Percentiles rank a stretch among this genome's conserved stretches.
These are phyloP conservation scores for Copidosoma aretas DNA, from an alignment of 2,888 invertebrate genomes.

Conservation along the genomic window DNA sequence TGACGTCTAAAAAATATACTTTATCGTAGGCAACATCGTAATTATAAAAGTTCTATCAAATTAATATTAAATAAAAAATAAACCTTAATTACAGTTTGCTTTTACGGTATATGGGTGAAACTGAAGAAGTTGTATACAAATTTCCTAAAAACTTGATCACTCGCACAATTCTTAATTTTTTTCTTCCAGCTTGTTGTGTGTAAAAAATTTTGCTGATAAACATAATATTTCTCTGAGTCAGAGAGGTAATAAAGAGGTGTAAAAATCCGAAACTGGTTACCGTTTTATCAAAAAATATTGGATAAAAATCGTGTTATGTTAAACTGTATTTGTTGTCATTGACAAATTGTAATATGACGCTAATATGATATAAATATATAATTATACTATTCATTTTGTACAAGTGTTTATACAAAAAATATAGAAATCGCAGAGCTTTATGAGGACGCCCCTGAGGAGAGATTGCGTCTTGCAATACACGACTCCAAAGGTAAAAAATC, in stretches of 20 bases:
- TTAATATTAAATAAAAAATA: constrained; percentile 26
- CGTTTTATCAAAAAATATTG: constrained; percentile 27
- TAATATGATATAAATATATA: constrained; percentile 40
- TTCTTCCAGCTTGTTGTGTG: constrained; percentile 36
- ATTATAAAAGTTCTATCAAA: constrained; percentile 11
- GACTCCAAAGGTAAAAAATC: constrained; percentile 35
- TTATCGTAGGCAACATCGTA: constrained; percentile 18
- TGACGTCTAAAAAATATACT: constrained; percentile 20
- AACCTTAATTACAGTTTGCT: constrained; percentile 21
- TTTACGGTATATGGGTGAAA: constrained; percentile 25
- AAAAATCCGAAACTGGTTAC: constrained; percentile 27
- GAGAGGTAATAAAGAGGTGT: constrained; percentile 21
- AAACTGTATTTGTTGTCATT: constrained; percentile 7
- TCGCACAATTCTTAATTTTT: constrained; percentile 42
- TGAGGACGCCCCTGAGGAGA: constrained; percentile 20
- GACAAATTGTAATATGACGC: constrained; percentile 37
- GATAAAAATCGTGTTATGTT: constrained; percentile 19
- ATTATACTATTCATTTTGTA: constrained; percentile 43
- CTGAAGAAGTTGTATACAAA: constrained; percentile 42
- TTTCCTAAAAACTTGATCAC: constrained; percentile 47
- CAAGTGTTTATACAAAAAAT: constrained; percentile 44
- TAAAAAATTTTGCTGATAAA: constrained; percentile 17
- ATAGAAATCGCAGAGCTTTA: constrained; percentile 40
- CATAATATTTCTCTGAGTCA: not conserved
- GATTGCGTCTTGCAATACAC: constrained; percentile 25